Conservation (phyloP, 2,888 invertebrate species). For the Tetrapedia diversipes region DNA sequence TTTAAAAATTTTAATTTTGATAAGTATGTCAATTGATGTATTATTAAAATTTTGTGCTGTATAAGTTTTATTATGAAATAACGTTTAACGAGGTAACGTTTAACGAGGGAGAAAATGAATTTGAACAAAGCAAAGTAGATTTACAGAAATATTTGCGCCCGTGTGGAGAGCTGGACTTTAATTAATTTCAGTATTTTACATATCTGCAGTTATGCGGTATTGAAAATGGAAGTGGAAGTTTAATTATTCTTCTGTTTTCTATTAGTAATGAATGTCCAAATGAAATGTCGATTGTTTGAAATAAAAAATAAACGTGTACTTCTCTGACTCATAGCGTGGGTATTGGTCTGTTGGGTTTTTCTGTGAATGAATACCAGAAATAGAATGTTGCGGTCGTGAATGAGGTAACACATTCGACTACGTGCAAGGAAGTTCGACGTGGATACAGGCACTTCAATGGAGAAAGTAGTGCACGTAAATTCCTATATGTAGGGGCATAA, state of each 20-base stretch:
- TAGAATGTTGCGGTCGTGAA: conserved; percentile 45
- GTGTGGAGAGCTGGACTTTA: no score
- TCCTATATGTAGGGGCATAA: background rate
- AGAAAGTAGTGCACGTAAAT: conserved; percentile 28
- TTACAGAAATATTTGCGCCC: no score
- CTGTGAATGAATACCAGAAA: conserved; percentile 53
- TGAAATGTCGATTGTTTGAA: background rate
- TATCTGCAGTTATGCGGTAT: no score
- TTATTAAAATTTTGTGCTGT: background rate
- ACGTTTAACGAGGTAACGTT: no score
- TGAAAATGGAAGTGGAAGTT: background rate
- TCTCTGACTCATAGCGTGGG: conserved; percentile 6
- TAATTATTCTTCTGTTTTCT: background rate
- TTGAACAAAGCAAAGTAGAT: background rate
- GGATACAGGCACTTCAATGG: conserved; percentile 20
- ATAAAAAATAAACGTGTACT: conserved; percentile 1
- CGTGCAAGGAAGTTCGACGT: conserved; percentile 30
- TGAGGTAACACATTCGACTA: conserved; percentile 44
- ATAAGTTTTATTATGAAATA: background rate
- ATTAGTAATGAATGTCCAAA: background rate
- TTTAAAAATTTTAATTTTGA: no score
- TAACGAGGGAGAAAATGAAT: background rate
- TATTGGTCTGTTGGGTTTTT: conserved; percentile 48
- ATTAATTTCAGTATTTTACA: no score
- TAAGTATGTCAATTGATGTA: no score